These are phyloP conservation scores for Chaunax sp. DNA, from an alignment of 2,797 vertebrate species.

Conservation along the genomic window DNA sequence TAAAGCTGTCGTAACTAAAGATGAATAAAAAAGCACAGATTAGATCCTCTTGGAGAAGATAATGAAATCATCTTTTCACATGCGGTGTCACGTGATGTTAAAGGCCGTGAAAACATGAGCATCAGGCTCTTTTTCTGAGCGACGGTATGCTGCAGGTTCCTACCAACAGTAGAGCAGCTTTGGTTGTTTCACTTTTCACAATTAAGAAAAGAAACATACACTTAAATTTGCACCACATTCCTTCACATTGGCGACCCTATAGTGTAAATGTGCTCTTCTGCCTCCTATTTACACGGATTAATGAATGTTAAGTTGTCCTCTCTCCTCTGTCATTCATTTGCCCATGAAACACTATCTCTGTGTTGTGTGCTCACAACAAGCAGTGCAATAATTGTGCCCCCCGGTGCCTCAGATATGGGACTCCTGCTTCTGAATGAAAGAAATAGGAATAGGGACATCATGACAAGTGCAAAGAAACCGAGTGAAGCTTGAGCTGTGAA, in stretches of 20 bases:
- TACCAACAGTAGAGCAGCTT: not conserved
- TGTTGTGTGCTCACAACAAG: conserved; percentile 56
- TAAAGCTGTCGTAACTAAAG: conserved; percentile 6
- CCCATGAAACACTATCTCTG: conserved; percentile 63
- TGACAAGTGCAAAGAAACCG: conserved; percentile 38
- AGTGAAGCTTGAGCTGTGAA: conserved; percentile 24
- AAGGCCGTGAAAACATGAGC: not conserved
- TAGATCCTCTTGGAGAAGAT: not conserved
- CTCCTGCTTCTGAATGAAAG: conserved; percentile 33
- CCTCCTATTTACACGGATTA: conserved; percentile 43
- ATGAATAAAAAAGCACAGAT: not conserved
- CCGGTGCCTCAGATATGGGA: conserved; percentile 56
- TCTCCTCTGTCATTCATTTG: conserved; percentile 53
- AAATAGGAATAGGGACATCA: conserved; percentile 24
- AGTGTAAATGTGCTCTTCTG: conserved; percentile 3
- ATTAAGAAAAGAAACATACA: too few species aligned
- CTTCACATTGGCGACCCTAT: too few species aligned
- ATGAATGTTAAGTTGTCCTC: conserved; percentile 44
- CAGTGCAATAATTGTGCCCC: conserved; percentile 54
- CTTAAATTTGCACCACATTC: too few species aligned
- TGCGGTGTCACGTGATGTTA: not conserved
- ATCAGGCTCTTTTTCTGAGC: not conserved
- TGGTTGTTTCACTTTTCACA: not conserved
- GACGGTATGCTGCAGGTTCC: not conserved
- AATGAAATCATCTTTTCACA: not conserved